These are phyloP conservation scores for Columba livia DNA, from an alignment of 2,113 vertebrate genomes.

Conservation along the genomic window DNA sequence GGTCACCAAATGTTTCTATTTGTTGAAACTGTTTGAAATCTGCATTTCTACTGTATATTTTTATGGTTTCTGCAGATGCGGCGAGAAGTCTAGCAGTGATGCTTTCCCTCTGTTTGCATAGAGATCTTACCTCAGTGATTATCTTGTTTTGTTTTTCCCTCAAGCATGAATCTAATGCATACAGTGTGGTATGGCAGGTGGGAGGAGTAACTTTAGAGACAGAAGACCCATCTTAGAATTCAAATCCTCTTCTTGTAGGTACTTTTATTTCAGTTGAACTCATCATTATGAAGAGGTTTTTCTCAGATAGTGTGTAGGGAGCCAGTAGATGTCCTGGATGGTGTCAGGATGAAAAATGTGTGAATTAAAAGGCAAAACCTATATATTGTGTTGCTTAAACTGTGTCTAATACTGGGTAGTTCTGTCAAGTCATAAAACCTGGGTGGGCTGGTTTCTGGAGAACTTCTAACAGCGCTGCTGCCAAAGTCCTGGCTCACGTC, in stretches of 20 bases:
- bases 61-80: slow-evolving; percentile 43
- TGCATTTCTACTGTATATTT: slow-evolving; percentile 53
- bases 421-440: slow-evolving; percentile 62
- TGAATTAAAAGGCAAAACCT: background rate
- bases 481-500: background rate
- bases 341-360: background rate
- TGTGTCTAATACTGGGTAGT: slow-evolving; percentile 20
- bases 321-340: background rate
- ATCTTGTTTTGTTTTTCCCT: background rate
- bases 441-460: slow-evolving; percentile 68
- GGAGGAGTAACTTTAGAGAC: background rate
- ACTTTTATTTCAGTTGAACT: background rate
- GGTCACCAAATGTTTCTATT: slow-evolving; percentile 57
- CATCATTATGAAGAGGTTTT: background rate
- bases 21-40: background rate
- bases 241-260: background rate
- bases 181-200: background rate
- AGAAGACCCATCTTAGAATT: background rate
- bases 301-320: background rate
- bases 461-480: slow-evolving; percentile 32
- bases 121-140: background rate
- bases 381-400: background rate
- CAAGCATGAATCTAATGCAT: slow-evolving; percentile 21
- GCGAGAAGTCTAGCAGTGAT: background rate
- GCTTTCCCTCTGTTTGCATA: slow-evolving; percentile 37